A percentile compares a stretch with the other conserved stretches of the same genome.
These are phyloP conservation scores for Sebastes fasciatus DNA, from an alignment of 2,113 vertebrate genomes.

Conservation along the genomic window DNA sequence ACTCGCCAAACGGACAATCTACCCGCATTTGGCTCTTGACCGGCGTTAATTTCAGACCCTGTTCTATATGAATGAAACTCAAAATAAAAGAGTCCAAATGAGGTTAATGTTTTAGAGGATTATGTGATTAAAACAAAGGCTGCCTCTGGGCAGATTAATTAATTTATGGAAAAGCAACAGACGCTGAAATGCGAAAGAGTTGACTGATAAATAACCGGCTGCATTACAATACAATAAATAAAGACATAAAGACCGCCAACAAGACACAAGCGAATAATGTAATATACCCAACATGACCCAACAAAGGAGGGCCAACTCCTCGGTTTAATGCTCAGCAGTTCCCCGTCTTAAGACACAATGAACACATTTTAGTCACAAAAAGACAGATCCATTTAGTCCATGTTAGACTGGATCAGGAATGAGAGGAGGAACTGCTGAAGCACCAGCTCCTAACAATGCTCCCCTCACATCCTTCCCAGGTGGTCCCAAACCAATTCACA, in stretches of 20 bases:
- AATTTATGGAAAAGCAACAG: neutral
- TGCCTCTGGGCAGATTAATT: neutral
- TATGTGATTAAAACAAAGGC: neutral
- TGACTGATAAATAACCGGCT: neutral
- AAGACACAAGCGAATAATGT: neutral
- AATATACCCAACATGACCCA: neutral
- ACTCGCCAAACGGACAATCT: too few species aligned
- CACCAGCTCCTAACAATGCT: neutral
- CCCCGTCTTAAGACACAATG: neutral
- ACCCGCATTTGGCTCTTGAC: too few species aligned
- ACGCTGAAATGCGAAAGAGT: neutral
- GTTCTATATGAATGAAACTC: neutral
- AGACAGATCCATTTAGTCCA: neutral
- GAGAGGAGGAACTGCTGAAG: neutral
- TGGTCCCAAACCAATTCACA: conserved; percentile 17
- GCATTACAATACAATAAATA: neutral
- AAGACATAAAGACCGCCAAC: neutral
- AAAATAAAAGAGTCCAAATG: neutral
- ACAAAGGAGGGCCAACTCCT: neutral
- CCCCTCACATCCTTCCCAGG: neutral
- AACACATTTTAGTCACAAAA: neutral
- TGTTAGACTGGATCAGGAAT: neutral
- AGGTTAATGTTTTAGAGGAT: conserved; percentile 5
- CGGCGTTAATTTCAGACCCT: too few species aligned
- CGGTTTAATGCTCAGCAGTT: neutral